Evolutionary conservation across 2,113 vertebrate species (phyloP).

Genomic region (Emydocephalus ijimae): DNA sequence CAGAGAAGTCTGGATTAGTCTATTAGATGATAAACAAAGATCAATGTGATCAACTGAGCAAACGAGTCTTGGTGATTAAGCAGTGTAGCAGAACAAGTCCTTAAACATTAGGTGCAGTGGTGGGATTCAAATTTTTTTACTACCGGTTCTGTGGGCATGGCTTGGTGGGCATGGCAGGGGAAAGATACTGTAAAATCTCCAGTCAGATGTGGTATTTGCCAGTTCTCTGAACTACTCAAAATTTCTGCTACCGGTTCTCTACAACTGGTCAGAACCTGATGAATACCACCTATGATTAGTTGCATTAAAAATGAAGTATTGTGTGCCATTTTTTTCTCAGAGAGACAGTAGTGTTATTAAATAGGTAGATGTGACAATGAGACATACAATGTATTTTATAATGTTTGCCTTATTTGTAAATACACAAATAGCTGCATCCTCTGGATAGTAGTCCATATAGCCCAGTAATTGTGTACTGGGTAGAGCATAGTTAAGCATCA

Average conservation of each 20-base stretch:
- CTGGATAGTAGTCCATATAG: background rate
- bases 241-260: too few relatives aligned
- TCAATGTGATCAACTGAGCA: background rate
- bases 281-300: background rate
- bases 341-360: background rate
- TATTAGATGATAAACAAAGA: background rate
- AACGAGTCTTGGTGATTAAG: background rate
- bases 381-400: background rate
- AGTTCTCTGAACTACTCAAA: too few relatives aligned
- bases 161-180: too few relatives aligned
- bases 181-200: too few relatives aligned
- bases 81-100: background rate
- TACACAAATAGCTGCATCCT: background rate
- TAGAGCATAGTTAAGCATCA: background rate
- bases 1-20: background rate
- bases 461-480: background rate
- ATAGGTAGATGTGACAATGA: background rate
- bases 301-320: background rate
- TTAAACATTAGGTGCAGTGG: background rate
- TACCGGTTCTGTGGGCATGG: too few relatives aligned
- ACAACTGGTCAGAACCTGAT: too few relatives aligned
- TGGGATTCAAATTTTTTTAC: too few relatives aligned
- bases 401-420: background rate
- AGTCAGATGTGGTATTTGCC: too few relatives aligned
- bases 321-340: background rate